Conservation (phyloP, 2,113 vertebrate species). For the Emydocephalus ijimae region DNA sequence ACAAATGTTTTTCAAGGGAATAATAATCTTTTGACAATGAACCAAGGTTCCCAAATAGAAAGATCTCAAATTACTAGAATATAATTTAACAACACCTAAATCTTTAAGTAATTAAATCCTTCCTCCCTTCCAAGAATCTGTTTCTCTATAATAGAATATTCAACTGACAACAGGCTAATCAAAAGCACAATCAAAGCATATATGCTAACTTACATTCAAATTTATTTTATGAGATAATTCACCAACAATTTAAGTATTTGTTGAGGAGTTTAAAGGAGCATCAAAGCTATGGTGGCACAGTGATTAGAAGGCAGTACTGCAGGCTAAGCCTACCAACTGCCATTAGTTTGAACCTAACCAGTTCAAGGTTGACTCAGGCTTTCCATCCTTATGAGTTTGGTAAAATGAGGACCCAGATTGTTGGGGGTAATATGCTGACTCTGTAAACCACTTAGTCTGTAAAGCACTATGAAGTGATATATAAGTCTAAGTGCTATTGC, state of each 20-base stretch:
- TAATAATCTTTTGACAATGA: neutral
- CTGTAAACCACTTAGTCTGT: neutral
- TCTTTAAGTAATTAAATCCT: neutral
- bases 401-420: neutral
- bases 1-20: neutral
- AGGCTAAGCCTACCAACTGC: neutral
- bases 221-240: neutral
- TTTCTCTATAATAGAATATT: neutral
- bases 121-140: neutral
- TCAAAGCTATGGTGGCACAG: neutral
- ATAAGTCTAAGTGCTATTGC: too few relatives aligned
- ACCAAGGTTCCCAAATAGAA: neutral
- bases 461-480: neutral
- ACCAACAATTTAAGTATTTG: neutral
- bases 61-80: neutral
- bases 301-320: neutral
- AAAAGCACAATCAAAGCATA: neutral
- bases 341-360: neutral
- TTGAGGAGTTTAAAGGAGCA: neutral
- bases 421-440: neutral
- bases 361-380: neutral
- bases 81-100: neutral
- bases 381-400: neutral
- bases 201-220: neutral
- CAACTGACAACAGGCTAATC: neutral